phyloP scores from a whole-genome alignment of 2,113 vertebrate species.

The Enhydra lutris region DNA sequence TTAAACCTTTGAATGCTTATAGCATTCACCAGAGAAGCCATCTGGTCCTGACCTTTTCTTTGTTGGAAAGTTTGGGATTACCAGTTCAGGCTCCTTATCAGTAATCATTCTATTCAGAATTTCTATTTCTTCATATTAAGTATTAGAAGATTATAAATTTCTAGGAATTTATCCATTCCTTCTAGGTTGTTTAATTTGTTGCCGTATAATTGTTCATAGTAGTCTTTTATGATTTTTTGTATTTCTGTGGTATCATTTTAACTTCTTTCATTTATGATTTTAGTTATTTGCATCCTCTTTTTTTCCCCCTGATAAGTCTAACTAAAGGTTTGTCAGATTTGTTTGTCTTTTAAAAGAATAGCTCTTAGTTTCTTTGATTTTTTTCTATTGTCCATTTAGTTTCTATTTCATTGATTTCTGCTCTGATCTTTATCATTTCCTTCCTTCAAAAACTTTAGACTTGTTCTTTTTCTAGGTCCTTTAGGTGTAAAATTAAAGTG shows the following conservation, averaged over 20 bases:
- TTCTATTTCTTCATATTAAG: not conserved
- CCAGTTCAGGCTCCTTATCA: not conserved
- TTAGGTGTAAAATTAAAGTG: not conserved
- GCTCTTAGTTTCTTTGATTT: not conserved
- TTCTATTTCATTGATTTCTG: not conserved
- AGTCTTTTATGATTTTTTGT: not conserved
- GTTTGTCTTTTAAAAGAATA: not conserved
- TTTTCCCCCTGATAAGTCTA: not conserved
- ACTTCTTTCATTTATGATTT: not conserved
- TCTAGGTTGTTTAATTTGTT: not conserved
- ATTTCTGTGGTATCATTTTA: not conserved
- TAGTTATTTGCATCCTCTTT: not conserved
- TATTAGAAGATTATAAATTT: not conserved
- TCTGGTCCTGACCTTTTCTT: not conserved
- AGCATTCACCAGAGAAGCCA: not conserved
- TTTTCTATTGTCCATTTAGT: not conserved
- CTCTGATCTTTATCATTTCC: not conserved
- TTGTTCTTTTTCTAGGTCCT: not conserved
- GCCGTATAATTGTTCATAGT: not conserved
- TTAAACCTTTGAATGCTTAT: not conserved
- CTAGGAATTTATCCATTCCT: not conserved
- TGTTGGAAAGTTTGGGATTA: not conserved
- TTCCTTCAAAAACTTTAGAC: not conserved
- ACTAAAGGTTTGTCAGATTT: not conserved
- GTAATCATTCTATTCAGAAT: not conserved